These are phyloP conservation scores for Cheilosia variabilis DNA, from an alignment of 2,888 invertebrate species.

Conservation along the genomic window DNA sequence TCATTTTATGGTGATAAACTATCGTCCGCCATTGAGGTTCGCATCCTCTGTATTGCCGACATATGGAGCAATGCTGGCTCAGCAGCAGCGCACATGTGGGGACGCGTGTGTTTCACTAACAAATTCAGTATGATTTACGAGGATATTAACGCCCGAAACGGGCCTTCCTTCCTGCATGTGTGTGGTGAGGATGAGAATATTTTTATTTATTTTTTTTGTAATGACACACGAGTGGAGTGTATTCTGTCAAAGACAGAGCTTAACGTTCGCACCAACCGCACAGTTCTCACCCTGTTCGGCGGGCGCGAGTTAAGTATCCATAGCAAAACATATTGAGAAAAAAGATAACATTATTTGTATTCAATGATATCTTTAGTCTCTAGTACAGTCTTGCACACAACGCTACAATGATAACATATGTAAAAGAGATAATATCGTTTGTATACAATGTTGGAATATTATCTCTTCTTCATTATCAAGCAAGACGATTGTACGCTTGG, in stretches of 20 bases:
- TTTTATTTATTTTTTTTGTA: conserved; percentile 28
- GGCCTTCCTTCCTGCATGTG: conserved; percentile 22
- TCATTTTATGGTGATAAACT: conserved; percentile 67
- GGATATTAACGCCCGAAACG: conserved; percentile 57
- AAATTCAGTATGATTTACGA: conserved; percentile 69
- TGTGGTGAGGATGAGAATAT: conserved; percentile 32
- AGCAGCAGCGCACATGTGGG: conserved; percentile 35
- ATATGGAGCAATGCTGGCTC: not conserved
- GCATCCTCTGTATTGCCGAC: not conserved
- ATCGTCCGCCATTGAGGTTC: conserved; percentile 35
- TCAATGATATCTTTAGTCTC: too few relatives aligned
- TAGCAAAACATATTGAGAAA: too few relatives aligned
- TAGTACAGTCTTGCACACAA: too few relatives aligned
- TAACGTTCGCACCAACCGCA: conserved; percentile 11
- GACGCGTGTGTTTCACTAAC: conserved; percentile 49
- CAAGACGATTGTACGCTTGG: too few relatives aligned
- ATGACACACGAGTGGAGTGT: conserved; percentile 8
- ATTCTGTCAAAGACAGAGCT: conserved; percentile 33
- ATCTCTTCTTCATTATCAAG: too few relatives aligned
- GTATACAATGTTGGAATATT: too few relatives aligned
- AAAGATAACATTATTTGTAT: too few relatives aligned
- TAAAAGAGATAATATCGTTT: too few relatives aligned
- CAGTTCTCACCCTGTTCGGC: not conserved
- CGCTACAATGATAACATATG: too few relatives aligned
- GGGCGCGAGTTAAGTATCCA: too few relatives aligned